Base-by-base conservation (phyloP, 2,797 vertebrate genomes). In the Leucoraja ocellata region DNA sequence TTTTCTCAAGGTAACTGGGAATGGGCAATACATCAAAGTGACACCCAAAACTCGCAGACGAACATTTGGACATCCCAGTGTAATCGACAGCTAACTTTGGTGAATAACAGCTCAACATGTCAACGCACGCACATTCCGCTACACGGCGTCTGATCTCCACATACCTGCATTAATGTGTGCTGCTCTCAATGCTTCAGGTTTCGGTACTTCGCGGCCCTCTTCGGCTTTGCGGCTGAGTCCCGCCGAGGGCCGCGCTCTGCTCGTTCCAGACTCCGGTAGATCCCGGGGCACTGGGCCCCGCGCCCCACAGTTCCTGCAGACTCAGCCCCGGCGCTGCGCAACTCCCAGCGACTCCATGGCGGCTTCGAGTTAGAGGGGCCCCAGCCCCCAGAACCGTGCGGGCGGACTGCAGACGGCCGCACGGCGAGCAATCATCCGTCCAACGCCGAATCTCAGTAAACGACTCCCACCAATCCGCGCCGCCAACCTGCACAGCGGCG, bases 201-300 rank as follows among this genome's bases (percentile, higher is more conserved):
- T 28, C 0, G 54, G 21, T 4, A 23, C 25, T 0, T 86, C 58
- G 58, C 83, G 83, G 83, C 61, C 5, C 58, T n/a, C 28, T 86
- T 14, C 28, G 83, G 83, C 83, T n/a, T 91, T 32, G 58, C 23
- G 81, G 81, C 83, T 63, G 13, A 39, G n/a, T 39, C 58, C 28
- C 13, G 28, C 58, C 7, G n/a, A 2, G 90, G 90, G 23, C 68
- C 71, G 36, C 36, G 18, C 6, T 9, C 32, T 71, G 25, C 14
- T 10, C 68, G 61, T 11, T 25, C 11, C 68, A 39, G 71, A 13
- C 71, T 73, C 90, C 68, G 68, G 68, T 58, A 13, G 39, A 13
- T 54, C 68, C 68, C 90, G 90, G 84, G 63, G 84, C 84, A 36
- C 84, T 88, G 84, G 84, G 90, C 90, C 90, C 90, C 90, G 88